phyloP scores from a whole-genome alignment of 2,113 vertebrate genomes.

The Anguilla japonica region DNA sequence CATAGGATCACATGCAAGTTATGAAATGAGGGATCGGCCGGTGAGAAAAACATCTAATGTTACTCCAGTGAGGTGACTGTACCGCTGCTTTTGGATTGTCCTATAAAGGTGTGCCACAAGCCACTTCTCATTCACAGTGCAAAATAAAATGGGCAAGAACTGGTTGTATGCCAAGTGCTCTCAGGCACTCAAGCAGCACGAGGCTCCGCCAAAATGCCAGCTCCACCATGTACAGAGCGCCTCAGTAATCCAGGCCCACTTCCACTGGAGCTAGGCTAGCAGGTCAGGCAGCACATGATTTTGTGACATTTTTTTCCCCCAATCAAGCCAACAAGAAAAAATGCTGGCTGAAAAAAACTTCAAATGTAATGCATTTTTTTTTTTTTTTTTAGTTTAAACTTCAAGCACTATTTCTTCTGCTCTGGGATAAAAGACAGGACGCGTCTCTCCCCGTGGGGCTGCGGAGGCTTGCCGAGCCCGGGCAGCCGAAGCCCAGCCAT shows the following conservation, averaged over 20 bases:
- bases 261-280: neutral
- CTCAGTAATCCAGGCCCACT: neutral
- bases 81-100: neutral
- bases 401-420: neutral
- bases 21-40: neutral
- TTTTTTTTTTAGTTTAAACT: neutral
- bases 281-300: constrained; percentile 10
- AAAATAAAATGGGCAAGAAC: neutral
- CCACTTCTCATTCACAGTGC: neutral
- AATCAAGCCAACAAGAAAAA: too few species aligned
- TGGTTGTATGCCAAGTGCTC: neutral
- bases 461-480: neutral
- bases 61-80: neutral
- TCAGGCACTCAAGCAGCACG: neutral
- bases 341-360: too few species aligned
- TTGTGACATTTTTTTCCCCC: too few species aligned
- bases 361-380: too few species aligned
- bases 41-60: neutral
- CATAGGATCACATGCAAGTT: neutral
- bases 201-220: constrained; percentile 9
- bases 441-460: neutral
- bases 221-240: constrained; percentile 26
- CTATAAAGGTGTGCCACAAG: neutral
- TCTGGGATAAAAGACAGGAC: neutral
- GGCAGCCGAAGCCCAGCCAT: neutral